phyloP scores from a whole-genome alignment of 64 coral and sea anemone genomes.

The Montipora cactus region DNA sequence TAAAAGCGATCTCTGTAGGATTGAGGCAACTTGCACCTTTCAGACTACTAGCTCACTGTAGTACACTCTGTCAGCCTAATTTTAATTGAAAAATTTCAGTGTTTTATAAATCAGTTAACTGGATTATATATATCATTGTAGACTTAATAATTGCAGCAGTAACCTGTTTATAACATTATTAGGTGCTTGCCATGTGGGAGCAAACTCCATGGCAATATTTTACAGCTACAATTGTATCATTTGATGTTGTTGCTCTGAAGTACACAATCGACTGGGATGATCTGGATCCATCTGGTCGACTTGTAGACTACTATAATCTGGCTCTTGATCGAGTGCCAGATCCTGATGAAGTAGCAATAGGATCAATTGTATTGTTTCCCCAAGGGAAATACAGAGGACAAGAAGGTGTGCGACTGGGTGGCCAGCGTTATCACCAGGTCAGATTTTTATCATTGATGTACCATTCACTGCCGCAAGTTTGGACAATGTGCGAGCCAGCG shows the following conservation, averaged over 20 bases:
- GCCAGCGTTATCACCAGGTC: slow-evolving; percentile 92
- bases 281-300: slow-evolving; percentile 85
- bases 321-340: slow-evolving; percentile 92
- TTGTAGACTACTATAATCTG: slow-evolving; percentile 90
- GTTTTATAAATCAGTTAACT: too few relatives aligned
- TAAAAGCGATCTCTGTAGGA: too few relatives aligned
- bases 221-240: slow-evolving; percentile 93
- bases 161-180: slow-evolving; percentile 19
- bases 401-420: slow-evolving; percentile 90
- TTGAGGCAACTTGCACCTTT: too few relatives aligned
- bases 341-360: slow-evolving; percentile 86
- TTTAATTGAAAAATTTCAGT: too few relatives aligned
- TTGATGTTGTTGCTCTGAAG: slow-evolving; percentile 64
- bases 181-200: slow-evolving; percentile 87
- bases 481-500: too few relatives aligned
- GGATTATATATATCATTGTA: too few relatives aligned
- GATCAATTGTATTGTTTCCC: slow-evolving; percentile 91
- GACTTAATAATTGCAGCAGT: not conserved
- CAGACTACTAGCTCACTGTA: too few relatives aligned
- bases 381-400: slow-evolving; percentile 82
- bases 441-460: not conserved
- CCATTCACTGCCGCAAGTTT: too few relatives aligned
- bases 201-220: slow-evolving; percentile 92
- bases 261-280: slow-evolving; percentile 95
- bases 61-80: too few relatives aligned